A percentile compares a stretch with the other conserved stretches of the same genome.
Conservation (phyloP, 2,113 vertebrate genomes). For the Acanthochromis polyacanthus region DNA sequence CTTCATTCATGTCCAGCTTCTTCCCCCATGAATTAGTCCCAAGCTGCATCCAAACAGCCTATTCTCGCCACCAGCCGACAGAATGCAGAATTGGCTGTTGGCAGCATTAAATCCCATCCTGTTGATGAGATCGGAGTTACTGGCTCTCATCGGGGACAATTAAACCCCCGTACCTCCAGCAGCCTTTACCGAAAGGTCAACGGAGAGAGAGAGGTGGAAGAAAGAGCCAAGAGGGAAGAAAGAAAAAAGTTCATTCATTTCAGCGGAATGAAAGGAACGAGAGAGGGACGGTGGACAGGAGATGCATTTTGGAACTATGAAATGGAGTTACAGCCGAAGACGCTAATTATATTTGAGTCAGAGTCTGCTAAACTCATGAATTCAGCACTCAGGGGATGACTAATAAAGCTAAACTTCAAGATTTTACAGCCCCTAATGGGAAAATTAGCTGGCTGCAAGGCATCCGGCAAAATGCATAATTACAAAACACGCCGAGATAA, state of each 20-base stretch:
- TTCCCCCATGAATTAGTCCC: constrained; percentile 13
- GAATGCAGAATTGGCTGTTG: constrained; percentile 45
- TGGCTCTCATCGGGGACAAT: constrained; percentile 61
- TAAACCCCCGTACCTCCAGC: constrained; percentile 48
- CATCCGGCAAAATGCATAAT: constrained; percentile 51
- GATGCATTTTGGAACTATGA: constrained; percentile 44
- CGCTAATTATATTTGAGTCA: constrained; percentile 65
- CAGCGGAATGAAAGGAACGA: constrained; percentile 46
- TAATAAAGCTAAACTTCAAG: constrained; percentile 60
- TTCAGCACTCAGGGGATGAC: constrained; percentile 45
- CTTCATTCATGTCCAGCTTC: constrained; percentile 31
- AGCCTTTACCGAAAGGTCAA: constrained; percentile 58
- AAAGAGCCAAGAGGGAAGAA: not conserved
- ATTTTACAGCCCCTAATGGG: constrained; percentile 61
- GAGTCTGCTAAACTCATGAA: constrained; percentile 56
- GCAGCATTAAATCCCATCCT: constrained; percentile 38
- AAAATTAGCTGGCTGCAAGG: constrained; percentile 53
- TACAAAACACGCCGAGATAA: constrained; percentile 49
- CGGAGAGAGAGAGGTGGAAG: constrained; percentile 25
- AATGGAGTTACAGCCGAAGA: constrained; percentile 60
- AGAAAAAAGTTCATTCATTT: constrained; percentile 44
- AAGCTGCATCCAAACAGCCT: constrained; percentile 40
- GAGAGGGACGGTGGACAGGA: constrained; percentile 35
- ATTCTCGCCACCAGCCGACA: not conserved
- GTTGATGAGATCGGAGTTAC: constrained; percentile 59